Base-by-base conservation (phyloP, 2,888 invertebrate species). In the Synanthedon formicaeformis region DNA sequence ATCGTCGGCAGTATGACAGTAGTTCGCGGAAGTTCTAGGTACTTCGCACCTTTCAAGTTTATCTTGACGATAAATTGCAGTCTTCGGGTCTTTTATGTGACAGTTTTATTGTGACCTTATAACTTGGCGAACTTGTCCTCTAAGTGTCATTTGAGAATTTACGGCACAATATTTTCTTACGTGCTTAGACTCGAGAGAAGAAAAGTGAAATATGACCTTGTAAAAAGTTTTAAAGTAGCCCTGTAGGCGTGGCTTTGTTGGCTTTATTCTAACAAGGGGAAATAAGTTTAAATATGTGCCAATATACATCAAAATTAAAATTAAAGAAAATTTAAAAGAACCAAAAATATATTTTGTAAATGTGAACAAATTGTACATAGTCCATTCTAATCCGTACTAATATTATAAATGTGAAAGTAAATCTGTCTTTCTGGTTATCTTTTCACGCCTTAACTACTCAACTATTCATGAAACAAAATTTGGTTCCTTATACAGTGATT, bases 71-170 rank as follows among this genome's bases (percentile, higher is more conserved):
- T 78, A 78, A 78, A 77, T 78, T 70, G 69, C 63, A 60, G 60
- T 64, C 65, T 60, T 69, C 64, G 62, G 34, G 63, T 65, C 70
- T 64, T 67, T 65, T 58, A 64, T 67, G 65, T 70, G 77, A 73
- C 78, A 70, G 60, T 78, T 78, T 78, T 75, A 78, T 75, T 73
- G 74, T 73, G 65, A 74, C 77, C 78, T 76, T 75, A 70, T 72
- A 75, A 77, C 71, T 78, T 64, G 62, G 63, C 58, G 72, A 75
- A 64, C 73, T 77, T 60, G 61, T 61, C 58, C 64, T 67, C 65
- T 56, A 74, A 73, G 66, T 75, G 78, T 73, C 73, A 73, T 75
- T 73, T 75, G 73, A 69, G 65, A 78, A 78, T 81, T 79, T 77
- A 81, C 70, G 70, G 66, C 67, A 67, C 69, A 72, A 75, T 75